Base-by-base conservation (phyloP, 2,797 vertebrate species). In the Apogon talboti region DNA sequence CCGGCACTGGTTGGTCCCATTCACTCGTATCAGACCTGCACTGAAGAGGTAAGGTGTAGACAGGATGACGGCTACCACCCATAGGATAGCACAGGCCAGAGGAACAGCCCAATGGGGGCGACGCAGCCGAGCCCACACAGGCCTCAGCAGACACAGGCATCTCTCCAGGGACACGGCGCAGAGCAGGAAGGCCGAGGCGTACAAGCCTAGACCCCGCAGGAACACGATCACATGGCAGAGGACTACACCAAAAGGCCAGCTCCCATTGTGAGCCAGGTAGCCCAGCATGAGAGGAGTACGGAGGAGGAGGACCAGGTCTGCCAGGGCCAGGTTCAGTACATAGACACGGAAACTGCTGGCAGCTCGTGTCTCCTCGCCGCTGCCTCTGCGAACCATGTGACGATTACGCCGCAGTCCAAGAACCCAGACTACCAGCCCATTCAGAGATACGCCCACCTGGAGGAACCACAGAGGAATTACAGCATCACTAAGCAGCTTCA, bases 121-220 rank as follows among this genome's bases (percentile, higher is more conserved):
- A 14, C 69, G 81, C 24, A 93, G 57, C 43, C 89, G 70, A 15
- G 93, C 92, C 94, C 94, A 95, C 55, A 95, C 81, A 0, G 94
- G 94, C 54, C 48, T 90, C 19, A 95, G 84, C 14, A 95, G 82
- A 71, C 94, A 95, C 66, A 94, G 66, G 76, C 93, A 94, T 8
- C 94, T 88, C 65, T 95, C 94, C 83, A 94, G 13, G 0, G 94
- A 88, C 57, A 95, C 92, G 0, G 93, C 92, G 2, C 93, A 93
- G 35, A 95, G 83, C 44, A 95, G 84, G 79, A 94, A 95, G 0
- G 94, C 90, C 0, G 92, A 91, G 7, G 87, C 85, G 4, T 94
- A 95, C 43, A 95, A 59, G 7, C 94, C 94, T 48, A 95, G 64
- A 33, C 85, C 88, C 16, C 94, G 85, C 58, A 95, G 78, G 83